Evolutionary conservation across 2,113 vertebrate genomes (phyloP).

Genomic region (Mormyrus lacerda): DNA sequence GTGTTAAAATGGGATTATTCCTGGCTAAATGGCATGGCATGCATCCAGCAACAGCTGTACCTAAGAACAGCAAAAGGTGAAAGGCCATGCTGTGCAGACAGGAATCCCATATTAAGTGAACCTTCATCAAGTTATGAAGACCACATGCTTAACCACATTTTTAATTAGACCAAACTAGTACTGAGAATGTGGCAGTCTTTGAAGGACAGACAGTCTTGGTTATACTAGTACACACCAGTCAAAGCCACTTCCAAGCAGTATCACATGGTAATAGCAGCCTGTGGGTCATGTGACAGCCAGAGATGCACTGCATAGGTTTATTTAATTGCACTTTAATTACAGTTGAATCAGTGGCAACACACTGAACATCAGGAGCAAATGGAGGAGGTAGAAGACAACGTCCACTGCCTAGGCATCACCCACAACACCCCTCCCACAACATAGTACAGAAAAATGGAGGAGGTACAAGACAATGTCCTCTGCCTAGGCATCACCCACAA

Average conservation of each 20-base stretch:
- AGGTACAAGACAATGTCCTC: no score
- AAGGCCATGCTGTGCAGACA: not conserved
- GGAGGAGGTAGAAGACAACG: not conserved
- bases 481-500: no score
- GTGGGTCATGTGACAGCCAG: not conserved
- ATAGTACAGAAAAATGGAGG: not conserved
- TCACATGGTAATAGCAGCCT: not conserved
- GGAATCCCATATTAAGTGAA: not conserved
- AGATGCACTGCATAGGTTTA: not conserved
- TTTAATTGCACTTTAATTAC: not conserved
- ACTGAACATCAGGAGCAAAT: not conserved
- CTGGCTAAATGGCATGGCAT: not conserved
- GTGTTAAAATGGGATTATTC: not conserved
- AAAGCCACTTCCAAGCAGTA: not conserved
- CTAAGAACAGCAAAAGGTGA: not conserved
- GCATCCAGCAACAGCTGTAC: not conserved
- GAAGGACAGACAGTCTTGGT: not conserved
- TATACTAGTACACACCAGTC: not conserved
- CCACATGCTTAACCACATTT: not conserved
- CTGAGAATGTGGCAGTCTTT: not conserved
- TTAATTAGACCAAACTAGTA: not conserved
- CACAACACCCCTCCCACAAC: not conserved
- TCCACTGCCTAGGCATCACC: not conserved
- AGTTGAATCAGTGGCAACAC: not conserved
- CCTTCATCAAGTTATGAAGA: not conserved